Evolutionary conservation across 2,797 vertebrate species (phyloP).

Genomic region (Rhinatrema bivittatum): DNA sequence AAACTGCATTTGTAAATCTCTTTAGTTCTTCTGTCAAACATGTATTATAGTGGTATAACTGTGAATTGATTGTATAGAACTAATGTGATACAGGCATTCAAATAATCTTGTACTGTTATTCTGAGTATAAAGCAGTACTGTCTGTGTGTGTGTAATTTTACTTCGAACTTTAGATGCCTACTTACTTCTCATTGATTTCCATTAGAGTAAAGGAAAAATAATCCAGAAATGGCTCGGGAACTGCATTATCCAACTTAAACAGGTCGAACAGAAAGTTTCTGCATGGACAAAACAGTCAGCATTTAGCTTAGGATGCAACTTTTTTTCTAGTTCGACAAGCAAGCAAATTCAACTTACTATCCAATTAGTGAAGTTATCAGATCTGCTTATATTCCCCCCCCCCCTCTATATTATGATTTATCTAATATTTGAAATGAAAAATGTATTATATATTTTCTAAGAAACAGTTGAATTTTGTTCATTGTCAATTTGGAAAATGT

Average conservation of each 20-base stretch:
- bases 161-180: constrained; percentile 26
- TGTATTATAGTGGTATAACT: too few relatives aligned
- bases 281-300: constrained; percentile 27
- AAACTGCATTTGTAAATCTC: too few relatives aligned
- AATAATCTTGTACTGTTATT: constrained; percentile 31
- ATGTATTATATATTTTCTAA: not conserved
- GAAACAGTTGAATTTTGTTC: not conserved
- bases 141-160: constrained; percentile 37
- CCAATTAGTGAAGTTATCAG: constrained; percentile 6
- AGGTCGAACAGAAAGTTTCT: constrained; percentile 39
- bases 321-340: constrained; percentile 6
- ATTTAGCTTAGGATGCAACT: constrained; percentile 31
- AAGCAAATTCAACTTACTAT: constrained; percentile 8
- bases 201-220: constrained; percentile 41
- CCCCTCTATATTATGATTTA: constrained; percentile 18
- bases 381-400: not conserved
- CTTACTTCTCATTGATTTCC: constrained; percentile 53
- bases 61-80: too few relatives aligned
- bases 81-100: too few relatives aligned
- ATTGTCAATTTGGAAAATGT: not conserved
- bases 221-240: constrained; percentile 47
- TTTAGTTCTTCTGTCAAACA: too few relatives aligned
- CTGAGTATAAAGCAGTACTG: constrained; percentile 39
- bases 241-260: constrained; percentile 56
- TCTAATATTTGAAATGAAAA: not conserved